Conservation (phyloP, 1,140 invertebrate species). For the Oryzaephilus surinamensis region DNA sequence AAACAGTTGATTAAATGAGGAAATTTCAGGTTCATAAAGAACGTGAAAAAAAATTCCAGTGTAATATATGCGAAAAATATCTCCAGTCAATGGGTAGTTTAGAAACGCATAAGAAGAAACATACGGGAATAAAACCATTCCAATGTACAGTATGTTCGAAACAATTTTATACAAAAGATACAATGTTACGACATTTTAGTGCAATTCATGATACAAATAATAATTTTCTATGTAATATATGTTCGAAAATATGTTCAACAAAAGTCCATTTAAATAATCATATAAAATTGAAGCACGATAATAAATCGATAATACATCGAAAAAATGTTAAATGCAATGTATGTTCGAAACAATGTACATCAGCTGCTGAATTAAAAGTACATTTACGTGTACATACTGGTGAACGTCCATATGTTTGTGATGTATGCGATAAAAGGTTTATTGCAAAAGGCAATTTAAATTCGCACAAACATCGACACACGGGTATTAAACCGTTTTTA, state of each 20-base stretch:
- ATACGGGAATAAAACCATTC: constrained; percentile 13
- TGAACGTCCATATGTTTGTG: constrained; percentile 14
- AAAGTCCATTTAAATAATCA: constrained; percentile 15
- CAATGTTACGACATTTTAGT: constrained; percentile 13
- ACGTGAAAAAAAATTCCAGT: constrained; percentile 13
- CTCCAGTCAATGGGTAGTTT: constrained; percentile 11
- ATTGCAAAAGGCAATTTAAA: constrained; percentile 10
- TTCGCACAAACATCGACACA: constrained; percentile 53
- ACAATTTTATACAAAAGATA: constrained; percentile 14
- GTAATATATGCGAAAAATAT: constrained; percentile 13
- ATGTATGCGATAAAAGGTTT: constrained; percentile 15
- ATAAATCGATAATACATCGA: constrained; percentile 4
- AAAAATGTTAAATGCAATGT: constrained; percentile 10
- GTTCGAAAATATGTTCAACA: constrained; percentile 16
- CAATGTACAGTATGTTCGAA: constrained; percentile 12
- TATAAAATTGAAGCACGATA: constrained; percentile 15
- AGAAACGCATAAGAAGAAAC: constrained; percentile 13
- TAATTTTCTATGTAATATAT: constrained; percentile 14
- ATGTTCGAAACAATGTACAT: constrained; percentile 15
- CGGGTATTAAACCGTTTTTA: constrained; percentile 58
- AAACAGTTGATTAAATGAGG: background rate
- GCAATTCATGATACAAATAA: constrained; percentile 14
- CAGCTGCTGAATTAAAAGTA: constrained; percentile 12
- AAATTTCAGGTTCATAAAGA: constrained; percentile 12
- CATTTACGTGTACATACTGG: constrained; percentile 12